Evolutionary conservation across 1,140 invertebrate genomes (phyloP).

Genomic region (Drosophila sucinea): DNA sequence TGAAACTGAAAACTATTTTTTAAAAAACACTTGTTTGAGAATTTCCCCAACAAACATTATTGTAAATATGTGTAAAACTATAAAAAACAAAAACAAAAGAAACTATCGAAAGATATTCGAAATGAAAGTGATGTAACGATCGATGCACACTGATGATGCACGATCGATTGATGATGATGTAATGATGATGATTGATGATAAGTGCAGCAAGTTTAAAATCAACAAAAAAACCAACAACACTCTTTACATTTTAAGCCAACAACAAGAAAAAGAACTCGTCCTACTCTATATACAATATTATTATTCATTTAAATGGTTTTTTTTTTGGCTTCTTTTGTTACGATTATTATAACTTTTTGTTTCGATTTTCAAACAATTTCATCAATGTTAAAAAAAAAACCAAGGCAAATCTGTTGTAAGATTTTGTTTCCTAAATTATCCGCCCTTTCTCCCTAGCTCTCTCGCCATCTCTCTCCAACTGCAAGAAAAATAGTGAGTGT

Average conservation of each 20-base stretch:
- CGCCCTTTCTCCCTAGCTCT: slow-evolving; percentile 8
- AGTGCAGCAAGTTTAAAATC: slow-evolving; percentile 19
- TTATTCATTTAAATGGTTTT: not conserved
- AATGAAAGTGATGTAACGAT: slow-evolving; percentile 19
- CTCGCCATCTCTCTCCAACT: slow-evolving; percentile 28
- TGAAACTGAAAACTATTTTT: slow-evolving; percentile 45
- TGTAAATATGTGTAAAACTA: slow-evolving; percentile 63
- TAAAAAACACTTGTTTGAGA: slow-evolving; percentile 52
- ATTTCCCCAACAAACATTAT: slow-evolving; percentile 32
- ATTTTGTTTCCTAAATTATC: slow-evolving; percentile 46
- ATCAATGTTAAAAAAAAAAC: slow-evolving; percentile 33
- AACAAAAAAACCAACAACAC: slow-evolving; percentile 21
- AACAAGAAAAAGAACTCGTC: slow-evolving; percentile 61
- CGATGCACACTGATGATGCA: slow-evolving; percentile 17
- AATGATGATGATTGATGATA: slow-evolving; percentile 6
- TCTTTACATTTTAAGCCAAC: slow-evolving; percentile 49
- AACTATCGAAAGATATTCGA: slow-evolving; percentile 25
- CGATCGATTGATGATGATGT: slow-evolving; percentile 7
- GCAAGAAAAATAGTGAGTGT: not conserved
- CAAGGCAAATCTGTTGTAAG: slow-evolving; percentile 70
- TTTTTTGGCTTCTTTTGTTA: slow-evolving; percentile 49
- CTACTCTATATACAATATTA: slow-evolving; percentile 26
- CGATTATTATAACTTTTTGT: slow-evolving; percentile 57
- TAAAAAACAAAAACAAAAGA: slow-evolving; percentile 27
- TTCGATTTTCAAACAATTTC: slow-evolving; percentile 44